phyloP scores from a whole-genome alignment of 2,888 invertebrate genomes.

The Pandemis cinnamomeana region DNA sequence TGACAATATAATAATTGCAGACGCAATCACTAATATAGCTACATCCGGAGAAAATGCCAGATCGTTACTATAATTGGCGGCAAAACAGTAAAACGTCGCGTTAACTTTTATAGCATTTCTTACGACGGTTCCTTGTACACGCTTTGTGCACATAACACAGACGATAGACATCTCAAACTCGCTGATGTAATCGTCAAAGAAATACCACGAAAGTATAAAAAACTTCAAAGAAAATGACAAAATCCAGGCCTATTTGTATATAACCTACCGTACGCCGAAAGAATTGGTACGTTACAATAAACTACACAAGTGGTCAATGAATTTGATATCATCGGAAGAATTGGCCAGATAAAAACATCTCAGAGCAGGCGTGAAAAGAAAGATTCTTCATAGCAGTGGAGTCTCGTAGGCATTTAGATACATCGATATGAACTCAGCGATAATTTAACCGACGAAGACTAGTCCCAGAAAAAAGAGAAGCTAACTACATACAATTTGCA shows the following conservation, averaged over 20 bases:
- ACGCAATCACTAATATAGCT: background rate
- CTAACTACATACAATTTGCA: background rate
- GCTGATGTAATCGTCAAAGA: conserved; percentile 17
- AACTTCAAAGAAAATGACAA: background rate
- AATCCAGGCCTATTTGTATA: background rate
- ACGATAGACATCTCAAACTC: conserved; percentile 1
- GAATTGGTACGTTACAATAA: too few species aligned
- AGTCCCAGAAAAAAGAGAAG: background rate
- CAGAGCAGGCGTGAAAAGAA: too few species aligned
- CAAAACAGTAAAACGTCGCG: conserved; percentile 18
- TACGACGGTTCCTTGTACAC: conserved; percentile 7
- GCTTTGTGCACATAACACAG: conserved; percentile 4
- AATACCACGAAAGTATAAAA: background rate
- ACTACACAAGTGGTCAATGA: too few species aligned
- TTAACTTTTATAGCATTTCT: conserved; percentile 13
- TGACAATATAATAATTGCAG: background rate
- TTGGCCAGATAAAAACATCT: too few species aligned
- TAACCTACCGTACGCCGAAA: background rate
- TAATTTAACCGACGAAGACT: background rate
- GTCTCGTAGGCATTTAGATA: too few species aligned
- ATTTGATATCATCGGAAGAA: too few species aligned
- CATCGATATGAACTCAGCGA: background rate
- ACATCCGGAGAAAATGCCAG: conserved; percentile 23
- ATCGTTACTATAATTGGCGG: conserved; percentile 11
- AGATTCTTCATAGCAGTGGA: too few species aligned